phyloP scores from a whole-genome alignment of 1,140 invertebrate genomes.

The Diprion similis region DNA sequence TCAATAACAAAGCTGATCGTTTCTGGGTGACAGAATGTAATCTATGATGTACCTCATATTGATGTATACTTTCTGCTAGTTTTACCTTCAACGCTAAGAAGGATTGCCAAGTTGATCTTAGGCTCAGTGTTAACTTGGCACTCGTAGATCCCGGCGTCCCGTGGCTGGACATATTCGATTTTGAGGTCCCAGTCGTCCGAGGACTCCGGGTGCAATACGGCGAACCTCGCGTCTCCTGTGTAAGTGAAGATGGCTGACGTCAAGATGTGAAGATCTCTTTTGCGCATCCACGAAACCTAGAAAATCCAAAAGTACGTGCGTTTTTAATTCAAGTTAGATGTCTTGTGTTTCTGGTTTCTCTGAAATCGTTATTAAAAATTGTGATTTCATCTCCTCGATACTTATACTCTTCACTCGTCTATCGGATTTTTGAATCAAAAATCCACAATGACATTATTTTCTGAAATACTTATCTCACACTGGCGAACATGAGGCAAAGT shows the following conservation, averaged over 20 bases:
- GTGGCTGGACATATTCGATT: conserved; percentile 85
- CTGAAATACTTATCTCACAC: too few relatives aligned
- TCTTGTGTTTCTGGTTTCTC: too few relatives aligned
- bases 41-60: too few relatives aligned
- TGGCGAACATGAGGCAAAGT: too few relatives aligned
- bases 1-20: too few relatives aligned
- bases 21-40: too few relatives aligned
- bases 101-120: conserved; percentile 82
- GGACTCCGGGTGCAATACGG: conserved; percentile 81
- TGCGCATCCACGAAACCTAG: conserved; percentile 92
- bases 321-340: not conserved
- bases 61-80: not conserved
- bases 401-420: too few relatives aligned
- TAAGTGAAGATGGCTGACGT: conserved; percentile 88
- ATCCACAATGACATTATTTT: too few relatives aligned
- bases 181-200: conserved; percentile 92
- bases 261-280: conserved; percentile 87
- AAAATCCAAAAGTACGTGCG: conserved; percentile 21
- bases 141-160: conserved; percentile 89
- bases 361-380: too few relatives aligned
- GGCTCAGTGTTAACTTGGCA: conserved; percentile 86
- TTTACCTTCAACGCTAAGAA: conserved; percentile 80
- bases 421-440: too few relatives aligned
- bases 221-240: conserved; percentile 86
- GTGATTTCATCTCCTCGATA: too few relatives aligned